phyloP scores from a whole-genome alignment of 2,113 vertebrate genomes.

The Herpailurus yagouaroundi region DNA sequence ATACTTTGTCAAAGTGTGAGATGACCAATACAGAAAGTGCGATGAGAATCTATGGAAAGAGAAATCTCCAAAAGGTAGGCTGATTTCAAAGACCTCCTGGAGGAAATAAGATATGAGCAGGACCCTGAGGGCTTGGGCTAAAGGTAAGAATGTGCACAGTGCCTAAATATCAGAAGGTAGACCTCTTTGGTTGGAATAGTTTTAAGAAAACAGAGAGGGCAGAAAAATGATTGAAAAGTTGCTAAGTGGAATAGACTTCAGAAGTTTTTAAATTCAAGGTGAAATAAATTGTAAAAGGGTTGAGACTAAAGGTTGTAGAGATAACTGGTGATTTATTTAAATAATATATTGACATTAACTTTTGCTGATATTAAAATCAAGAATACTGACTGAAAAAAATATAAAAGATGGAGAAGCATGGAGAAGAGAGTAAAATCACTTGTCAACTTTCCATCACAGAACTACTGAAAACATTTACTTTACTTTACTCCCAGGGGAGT shows the following conservation, averaged over 20 bases:
- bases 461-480: background rate
- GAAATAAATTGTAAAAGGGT: background rate
- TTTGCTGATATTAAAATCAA: background rate
- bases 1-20: background rate
- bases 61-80: background rate
- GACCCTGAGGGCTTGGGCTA: background rate
- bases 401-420: background rate
- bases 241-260: background rate
- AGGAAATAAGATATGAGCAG: conserved; percentile 21
- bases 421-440: background rate
- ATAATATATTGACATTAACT: background rate
- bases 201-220: background rate
- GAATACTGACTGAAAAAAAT: background rate
- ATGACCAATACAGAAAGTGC: background rate
- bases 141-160: background rate
- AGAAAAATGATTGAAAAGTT: background rate
- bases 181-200: background rate
- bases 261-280: background rate
- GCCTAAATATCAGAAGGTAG: background rate
- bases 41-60: background rate
- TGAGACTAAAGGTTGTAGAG: background rate
- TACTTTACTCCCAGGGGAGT: background rate
- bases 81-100: background rate
- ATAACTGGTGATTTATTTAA: background rate
- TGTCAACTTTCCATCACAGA: background rate